Evolutionary conservation across 2,888 invertebrate genomes (phyloP).

Genomic region (Drosophila paramelanica): DNA sequence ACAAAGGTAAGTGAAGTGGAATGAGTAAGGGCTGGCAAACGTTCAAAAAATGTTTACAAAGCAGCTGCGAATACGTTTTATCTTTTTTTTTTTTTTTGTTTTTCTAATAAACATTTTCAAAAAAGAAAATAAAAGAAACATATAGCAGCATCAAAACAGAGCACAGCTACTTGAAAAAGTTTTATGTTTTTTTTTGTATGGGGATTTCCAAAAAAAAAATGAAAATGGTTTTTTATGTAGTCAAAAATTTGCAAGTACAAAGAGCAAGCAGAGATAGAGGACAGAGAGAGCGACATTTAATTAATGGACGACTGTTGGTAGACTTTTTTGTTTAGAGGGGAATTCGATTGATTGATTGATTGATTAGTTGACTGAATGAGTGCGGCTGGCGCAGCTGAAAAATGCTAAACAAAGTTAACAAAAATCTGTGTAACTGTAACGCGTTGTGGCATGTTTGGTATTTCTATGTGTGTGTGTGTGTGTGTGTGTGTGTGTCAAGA

Average conservation of each 20-base stretch:
- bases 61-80: constrained; percentile 51
- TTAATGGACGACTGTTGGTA: constrained; percentile 74
- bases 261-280: constrained; percentile 65
- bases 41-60: constrained; percentile 60
- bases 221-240: constrained; percentile 44
- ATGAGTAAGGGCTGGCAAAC: constrained; percentile 52
- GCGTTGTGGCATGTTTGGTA: constrained; percentile 32
- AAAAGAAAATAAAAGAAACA: constrained; percentile 29
- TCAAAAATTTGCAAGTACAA: constrained; percentile 63
- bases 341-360: constrained; percentile 65
- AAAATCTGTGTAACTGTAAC: constrained; percentile 51
- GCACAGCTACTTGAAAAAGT: constrained; percentile 59
- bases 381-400: constrained; percentile 67
- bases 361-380: constrained; percentile 64
- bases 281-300: constrained; percentile 68
- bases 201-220: constrained; percentile 13
- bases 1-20: constrained; percentile 57
- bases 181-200: constrained; percentile 16
- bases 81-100: constrained; percentile 30
- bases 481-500: neutral
- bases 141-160: constrained; percentile 45
- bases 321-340: constrained; percentile 27
- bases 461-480: constrained; percentile 2
- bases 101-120: constrained; percentile 57
- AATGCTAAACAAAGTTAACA: constrained; percentile 68